Base-by-base conservation (phyloP, 2,113 vertebrate genomes). In the Toxotes chatareus region DNA sequence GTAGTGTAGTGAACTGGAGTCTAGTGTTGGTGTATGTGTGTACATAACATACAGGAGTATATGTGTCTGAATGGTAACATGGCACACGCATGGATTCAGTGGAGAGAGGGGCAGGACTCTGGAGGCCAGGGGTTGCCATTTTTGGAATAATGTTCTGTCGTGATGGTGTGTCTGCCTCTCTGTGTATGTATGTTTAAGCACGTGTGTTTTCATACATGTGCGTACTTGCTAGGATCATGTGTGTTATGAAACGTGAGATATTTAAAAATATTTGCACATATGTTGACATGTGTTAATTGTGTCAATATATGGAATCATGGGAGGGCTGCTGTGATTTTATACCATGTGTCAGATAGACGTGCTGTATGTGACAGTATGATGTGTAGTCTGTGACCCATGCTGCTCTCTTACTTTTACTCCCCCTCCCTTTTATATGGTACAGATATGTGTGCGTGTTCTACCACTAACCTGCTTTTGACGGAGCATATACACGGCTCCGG, bases 391-490 rank as follows among this genome's bases (percentile, higher is more conserved):
- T 69, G 66, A 59, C 82, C 77, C 85, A 60, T 64, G 80, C 66
- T 38, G 42, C 31, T 31, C 62, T 38, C 57, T 38, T 46, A 11
- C 73, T 64, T 59, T 67, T 36, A 17, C 23, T 7, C 47, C 63
- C 78, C 70, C 73, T 67, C 46, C 59, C 44, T 36, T 44, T 73
- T 56, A 17, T 40, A 53, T 56, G 2, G 46, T 49, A 40, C 32
- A 36, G 74, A 17, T 27, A 12, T 44, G 17, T 59, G 64, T 60
- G 55, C 49, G 79, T 76, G 60, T 62, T 68, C 76, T 77, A 78
- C 80, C 70, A 56, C 78, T 91, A 90, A 92, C 91, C 92, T 86
- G 91, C 79, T 93, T 93, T 91, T 53, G 1, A 61, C 67, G 32
- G 66, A 53, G 64, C 79, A 72, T 82, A 85, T 59, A 76, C 65